These are phyloP conservation scores for Rhynchonycteris naso DNA, from an alignment of 2,797 vertebrate genomes.

Conservation along the genomic window DNA sequence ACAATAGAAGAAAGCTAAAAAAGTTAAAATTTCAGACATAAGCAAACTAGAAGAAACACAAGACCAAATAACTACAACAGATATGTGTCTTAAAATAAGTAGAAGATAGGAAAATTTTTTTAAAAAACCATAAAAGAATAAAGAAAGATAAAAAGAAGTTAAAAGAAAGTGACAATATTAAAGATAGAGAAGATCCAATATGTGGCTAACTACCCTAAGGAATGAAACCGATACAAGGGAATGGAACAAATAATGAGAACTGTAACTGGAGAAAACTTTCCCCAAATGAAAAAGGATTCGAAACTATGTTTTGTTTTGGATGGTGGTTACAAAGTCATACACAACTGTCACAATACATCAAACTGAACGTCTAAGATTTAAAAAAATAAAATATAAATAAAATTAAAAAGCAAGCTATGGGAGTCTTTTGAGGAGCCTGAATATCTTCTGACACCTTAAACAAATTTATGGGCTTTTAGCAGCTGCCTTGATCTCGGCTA, in stretches of 20 bases:
- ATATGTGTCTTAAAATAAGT: background rate
- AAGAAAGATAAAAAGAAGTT: slow-evolving; percentile 9
- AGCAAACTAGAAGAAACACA: background rate
- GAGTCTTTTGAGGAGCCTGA: too few species aligned
- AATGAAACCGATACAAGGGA: background rate
- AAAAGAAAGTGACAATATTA: slow-evolving; percentile 62
- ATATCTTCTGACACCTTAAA: too few species aligned
- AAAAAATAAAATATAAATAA: too few species aligned
- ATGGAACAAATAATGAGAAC: background rate
- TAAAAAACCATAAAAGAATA: background rate
- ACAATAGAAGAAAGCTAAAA: slow-evolving; percentile 27
- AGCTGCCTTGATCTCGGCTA: too few species aligned
- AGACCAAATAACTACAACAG: background rate
- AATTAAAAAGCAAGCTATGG: too few species aligned
- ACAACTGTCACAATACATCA: background rate
- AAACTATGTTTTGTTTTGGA: background rate
- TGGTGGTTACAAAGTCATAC: background rate
- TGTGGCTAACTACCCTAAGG: background rate
- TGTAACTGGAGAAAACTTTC: background rate
- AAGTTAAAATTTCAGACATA: background rate
- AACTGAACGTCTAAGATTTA: background rate
- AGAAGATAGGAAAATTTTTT: background rate
- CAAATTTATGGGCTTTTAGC: too few species aligned
- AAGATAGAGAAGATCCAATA: background rate
- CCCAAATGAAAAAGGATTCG: slow-evolving; percentile 2